Conservation (phyloP, 2,888 invertebrate species). For the Zootermopsis nevadensis region DNA sequence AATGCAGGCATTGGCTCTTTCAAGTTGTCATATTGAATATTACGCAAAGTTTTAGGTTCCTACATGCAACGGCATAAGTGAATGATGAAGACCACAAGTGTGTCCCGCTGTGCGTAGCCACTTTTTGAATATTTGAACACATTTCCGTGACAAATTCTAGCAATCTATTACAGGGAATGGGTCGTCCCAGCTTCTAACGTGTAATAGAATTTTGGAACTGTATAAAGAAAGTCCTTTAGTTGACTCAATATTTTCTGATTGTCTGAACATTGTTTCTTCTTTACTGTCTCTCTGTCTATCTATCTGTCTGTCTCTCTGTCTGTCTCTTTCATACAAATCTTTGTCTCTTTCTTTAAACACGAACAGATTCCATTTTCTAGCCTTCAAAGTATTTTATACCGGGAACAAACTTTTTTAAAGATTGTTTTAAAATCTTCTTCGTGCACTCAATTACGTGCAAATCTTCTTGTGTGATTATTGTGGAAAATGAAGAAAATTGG, state of each 20-base stretch:
- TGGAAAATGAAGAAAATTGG: neutral
- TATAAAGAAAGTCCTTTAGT: neutral
- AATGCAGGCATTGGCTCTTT: neutral
- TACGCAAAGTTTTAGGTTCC: neutral
- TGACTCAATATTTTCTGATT: neutral
- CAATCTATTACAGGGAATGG: slow-evolving; percentile 18
- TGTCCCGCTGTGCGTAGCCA: neutral
- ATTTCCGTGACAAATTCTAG: slow-evolving; percentile 31
- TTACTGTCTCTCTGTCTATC: neutral
- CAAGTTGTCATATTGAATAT: slow-evolving; percentile 26
- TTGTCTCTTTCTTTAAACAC: neutral
- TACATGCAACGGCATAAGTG: neutral
- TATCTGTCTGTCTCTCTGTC: neutral
- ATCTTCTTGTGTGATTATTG: neutral
- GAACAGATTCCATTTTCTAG: slow-evolving; percentile 3
- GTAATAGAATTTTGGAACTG: neutral
- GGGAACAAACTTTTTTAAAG: neutral
- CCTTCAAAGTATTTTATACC: slow-evolving; percentile 18
- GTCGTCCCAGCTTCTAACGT: neutral
- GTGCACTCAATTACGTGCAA: neutral
- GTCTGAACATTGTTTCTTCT: neutral
- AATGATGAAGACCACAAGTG: slow-evolving; percentile 2
- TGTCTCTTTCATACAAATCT: neutral
- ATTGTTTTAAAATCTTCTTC: neutral
- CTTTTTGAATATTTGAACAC: slow-evolving; percentile 38